These are phyloP conservation scores for Fulmarus glacialis DNA, from an alignment of 2,113 vertebrate genomes.

Conservation along the genomic window DNA sequence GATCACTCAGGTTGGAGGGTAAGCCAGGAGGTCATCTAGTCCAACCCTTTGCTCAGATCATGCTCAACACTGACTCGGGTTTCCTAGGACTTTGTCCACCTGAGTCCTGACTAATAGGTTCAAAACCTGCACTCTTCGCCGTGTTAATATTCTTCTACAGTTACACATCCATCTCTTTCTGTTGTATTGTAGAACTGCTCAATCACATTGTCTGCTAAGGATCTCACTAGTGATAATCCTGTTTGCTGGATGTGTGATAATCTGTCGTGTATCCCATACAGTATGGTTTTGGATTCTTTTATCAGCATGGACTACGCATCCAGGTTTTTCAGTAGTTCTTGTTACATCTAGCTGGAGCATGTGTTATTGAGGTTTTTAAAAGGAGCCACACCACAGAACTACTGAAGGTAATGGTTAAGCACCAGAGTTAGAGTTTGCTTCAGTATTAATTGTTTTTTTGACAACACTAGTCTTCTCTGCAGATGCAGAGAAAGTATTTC, in stretches of 20 bases:
- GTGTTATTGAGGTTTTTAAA: not conserved
- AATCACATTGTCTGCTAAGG: not conserved
- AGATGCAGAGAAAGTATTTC: constrained; percentile 12
- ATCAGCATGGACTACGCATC: not conserved
- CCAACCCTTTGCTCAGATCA: not conserved
- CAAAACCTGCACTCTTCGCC: not conserved
- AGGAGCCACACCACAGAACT: not conserved
- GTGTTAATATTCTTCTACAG: not conserved
- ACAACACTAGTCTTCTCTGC: not conserved
- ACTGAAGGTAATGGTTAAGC: not conserved
- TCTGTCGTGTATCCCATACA: not conserved
- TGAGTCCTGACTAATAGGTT: not conserved
- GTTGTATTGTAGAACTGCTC: not conserved
- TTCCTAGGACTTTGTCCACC: not conserved
- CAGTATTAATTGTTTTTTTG: not conserved
- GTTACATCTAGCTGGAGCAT: not conserved
- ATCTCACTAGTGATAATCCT: not conserved
- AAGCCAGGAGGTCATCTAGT: not conserved
- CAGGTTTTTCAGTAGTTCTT: not conserved
- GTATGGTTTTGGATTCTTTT: not conserved
- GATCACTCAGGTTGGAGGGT: not conserved
- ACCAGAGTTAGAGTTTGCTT: not conserved
- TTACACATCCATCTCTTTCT: not conserved
- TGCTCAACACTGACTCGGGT: not conserved
- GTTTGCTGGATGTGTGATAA: not conserved